A percentile compares a stretch with the other conserved stretches of the same genome.
Evolutionary conservation across 1,140 invertebrate species (phyloP).

Genomic region (Sinonovacula constricta): DNA sequence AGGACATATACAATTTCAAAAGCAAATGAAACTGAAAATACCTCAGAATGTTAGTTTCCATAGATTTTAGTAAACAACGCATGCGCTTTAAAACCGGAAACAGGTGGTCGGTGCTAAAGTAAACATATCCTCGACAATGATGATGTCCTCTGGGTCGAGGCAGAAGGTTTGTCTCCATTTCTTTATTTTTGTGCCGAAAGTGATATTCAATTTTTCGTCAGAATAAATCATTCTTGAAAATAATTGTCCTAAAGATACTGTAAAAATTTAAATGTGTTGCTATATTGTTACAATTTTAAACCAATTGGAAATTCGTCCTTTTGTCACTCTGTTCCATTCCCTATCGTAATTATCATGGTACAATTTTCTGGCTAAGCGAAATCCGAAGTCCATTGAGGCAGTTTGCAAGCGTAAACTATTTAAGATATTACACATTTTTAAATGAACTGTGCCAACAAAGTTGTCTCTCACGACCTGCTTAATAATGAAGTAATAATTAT

Average conservation of each 20-base stretch:
- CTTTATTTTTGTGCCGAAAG: not conserved
- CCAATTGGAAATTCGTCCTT: too few relatives aligned
- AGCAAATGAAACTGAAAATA: too few relatives aligned
- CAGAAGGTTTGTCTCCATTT: not conserved
- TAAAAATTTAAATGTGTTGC: not conserved
- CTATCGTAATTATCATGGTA: too few relatives aligned
- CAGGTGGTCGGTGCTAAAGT: slow-evolving; percentile 7
- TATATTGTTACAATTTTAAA: not conserved
- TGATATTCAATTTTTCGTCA: not conserved
- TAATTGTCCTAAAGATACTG: not conserved
- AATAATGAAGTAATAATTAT: too few relatives aligned
- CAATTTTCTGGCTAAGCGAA: too few relatives aligned
- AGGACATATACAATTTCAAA: too few relatives aligned
- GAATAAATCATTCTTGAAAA: not conserved
- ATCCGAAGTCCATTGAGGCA: too few relatives aligned
- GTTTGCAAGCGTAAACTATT: too few relatives aligned
- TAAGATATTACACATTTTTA: too few relatives aligned
- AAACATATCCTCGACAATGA: slow-evolving; percentile 10
- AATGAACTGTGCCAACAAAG: too few relatives aligned
- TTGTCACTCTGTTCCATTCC: too few relatives aligned
- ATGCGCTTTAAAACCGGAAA: slow-evolving; percentile 18
- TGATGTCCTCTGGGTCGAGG: not conserved
- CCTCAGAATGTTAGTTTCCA: slow-evolving; percentile 45
- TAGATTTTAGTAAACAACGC: slow-evolving; percentile 50
- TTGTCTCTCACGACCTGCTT: too few relatives aligned